A percentile compares a stretch with the other conserved stretches of the same genome.
phyloP scores from a whole-genome alignment of 2,888 invertebrate species.

The Diadegma fenestrale region DNA sequence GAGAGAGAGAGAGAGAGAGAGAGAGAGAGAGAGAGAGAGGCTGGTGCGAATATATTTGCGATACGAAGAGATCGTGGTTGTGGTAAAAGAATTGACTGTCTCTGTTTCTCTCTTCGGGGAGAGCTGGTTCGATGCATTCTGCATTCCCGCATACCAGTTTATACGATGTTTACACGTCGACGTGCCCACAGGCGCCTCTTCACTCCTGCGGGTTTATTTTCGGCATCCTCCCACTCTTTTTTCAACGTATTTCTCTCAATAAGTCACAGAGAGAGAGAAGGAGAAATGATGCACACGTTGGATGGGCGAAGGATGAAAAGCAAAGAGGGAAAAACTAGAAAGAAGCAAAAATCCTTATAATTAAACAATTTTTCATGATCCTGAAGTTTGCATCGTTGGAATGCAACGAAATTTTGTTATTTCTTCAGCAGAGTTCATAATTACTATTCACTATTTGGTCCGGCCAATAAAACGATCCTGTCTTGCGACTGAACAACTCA shows the following conservation, averaged over 20 bases:
- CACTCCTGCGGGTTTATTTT: conserved; percentile 67
- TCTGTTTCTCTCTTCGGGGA: conserved; percentile 30
- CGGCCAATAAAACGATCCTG: too few relatives aligned
- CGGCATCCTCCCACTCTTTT: conserved; percentile 66
- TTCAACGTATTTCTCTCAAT: conserved; percentile 44
- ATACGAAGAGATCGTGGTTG: conserved; percentile 42
- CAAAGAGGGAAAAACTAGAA: conserved; percentile 14
- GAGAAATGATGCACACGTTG: background rate
- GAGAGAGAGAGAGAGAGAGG: conserved; percentile 28
- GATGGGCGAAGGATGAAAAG: background rate
- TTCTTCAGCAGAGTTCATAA: too few relatives aligned
- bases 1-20: too few relatives aligned
- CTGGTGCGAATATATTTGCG: conserved; percentile 40
- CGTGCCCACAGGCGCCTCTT: conserved; percentile 64
- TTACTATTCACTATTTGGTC: too few relatives aligned
- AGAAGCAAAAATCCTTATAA: too few relatives aligned
- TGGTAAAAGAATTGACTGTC: conserved; percentile 51
- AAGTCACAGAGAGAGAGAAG: conserved; percentile 14
- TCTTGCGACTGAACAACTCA: too few relatives aligned
- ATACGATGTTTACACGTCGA: conserved; percentile 71
- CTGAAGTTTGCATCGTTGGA: too few relatives aligned
- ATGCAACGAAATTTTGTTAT: too few relatives aligned
- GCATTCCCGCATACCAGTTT: conserved; percentile 72
- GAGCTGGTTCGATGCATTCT: conserved; percentile 64
- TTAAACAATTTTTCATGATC: too few relatives aligned